Evolutionary conservation across 2,113 vertebrate species (phyloP).

Genomic region (Carettochelys insculpta): DNA sequence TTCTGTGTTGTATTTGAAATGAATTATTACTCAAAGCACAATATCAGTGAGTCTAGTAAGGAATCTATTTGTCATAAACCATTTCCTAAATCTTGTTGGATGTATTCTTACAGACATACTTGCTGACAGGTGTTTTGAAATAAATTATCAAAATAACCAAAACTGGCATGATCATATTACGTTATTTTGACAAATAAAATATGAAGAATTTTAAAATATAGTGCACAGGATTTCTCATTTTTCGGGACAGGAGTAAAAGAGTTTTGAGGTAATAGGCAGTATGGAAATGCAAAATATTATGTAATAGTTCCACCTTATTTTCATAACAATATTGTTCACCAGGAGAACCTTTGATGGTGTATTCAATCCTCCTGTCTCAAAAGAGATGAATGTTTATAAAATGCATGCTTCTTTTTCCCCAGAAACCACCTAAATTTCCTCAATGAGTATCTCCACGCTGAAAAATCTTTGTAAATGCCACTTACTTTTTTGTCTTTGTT

Average conservation of each 20-base stretch:
- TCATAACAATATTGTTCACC: neutral
- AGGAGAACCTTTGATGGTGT: neutral
- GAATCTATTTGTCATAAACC: too few relatives aligned
- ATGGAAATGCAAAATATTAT: neutral
- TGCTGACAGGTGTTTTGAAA: neutral
- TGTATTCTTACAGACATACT: too few relatives aligned
- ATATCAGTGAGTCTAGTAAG: too few relatives aligned
- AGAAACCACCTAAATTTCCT: neutral
- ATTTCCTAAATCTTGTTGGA: too few relatives aligned
- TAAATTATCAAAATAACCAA: too few relatives aligned
- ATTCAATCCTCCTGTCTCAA: neutral
- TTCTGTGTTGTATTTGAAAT: too few relatives aligned
- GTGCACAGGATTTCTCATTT: too few relatives aligned
- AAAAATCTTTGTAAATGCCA: neutral
- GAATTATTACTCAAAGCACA: too few relatives aligned
- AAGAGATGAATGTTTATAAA: neutral
- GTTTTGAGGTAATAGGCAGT: neutral
- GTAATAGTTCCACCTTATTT: neutral
- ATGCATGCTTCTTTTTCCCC: neutral
- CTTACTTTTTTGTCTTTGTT: constrained; percentile 93
- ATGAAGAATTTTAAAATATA: too few relatives aligned
- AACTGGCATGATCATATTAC: too few relatives aligned
- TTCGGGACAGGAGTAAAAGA: too few relatives aligned
- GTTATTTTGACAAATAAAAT: too few relatives aligned
- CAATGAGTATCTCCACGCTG: neutral